phyloP scores from a whole-genome alignment of 2,797 vertebrate species.

The Melanogrammus aeglefinus region DNA sequence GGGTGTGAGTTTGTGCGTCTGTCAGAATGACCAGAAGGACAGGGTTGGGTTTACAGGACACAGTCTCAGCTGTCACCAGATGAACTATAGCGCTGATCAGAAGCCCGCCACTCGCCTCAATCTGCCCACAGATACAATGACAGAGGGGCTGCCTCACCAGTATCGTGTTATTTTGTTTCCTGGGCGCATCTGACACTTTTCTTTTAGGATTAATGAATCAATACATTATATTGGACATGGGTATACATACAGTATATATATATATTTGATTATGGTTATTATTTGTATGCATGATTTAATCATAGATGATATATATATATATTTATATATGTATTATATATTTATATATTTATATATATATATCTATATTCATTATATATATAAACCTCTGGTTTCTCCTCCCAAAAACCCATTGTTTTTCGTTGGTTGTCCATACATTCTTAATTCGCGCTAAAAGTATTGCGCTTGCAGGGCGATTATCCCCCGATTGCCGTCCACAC shows the following conservation, averaged over 20 bases:
- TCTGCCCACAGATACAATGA: conserved; percentile 12
- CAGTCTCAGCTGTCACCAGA: conserved; percentile 55
- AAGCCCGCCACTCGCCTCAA: conserved; percentile 33
- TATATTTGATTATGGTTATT: no score
- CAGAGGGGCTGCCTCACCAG: conserved; percentile 3
- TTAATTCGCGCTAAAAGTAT: neutral
- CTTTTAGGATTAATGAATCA: no score
- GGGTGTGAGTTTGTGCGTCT: conserved; percentile 25
- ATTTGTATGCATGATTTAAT: no score
- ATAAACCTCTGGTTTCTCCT: neutral
- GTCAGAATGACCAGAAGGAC: conserved; percentile 55
- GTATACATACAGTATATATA: no score
- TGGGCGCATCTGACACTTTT: no score
- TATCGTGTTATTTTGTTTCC: neutral
- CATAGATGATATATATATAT: no score
- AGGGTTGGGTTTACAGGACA: conserved; percentile 37
- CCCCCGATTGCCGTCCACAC: neutral
- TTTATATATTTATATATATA: neutral
- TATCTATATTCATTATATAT: no score
- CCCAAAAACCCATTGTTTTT: neutral
- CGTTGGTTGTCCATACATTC: neutral
- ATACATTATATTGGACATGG: no score
- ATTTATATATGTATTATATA: no score
- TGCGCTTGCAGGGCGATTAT: neutral
- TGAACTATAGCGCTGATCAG: conserved; percentile 46